Conservation (phyloP, 1,140 invertebrate species). For the Mizuhopecten yessoensis region DNA sequence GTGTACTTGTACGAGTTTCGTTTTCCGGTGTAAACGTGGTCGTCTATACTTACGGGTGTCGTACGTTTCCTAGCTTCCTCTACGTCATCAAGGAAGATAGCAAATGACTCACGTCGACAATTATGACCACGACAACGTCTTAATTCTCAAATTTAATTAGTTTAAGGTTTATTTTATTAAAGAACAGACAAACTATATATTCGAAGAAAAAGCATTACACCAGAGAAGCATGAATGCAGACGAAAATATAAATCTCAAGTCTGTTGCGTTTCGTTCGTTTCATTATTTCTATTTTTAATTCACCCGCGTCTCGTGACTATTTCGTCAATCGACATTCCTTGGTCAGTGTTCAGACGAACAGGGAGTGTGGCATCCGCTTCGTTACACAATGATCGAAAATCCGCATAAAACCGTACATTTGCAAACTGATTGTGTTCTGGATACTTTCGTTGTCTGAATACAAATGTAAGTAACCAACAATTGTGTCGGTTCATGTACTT, state of each 20-base stretch:
- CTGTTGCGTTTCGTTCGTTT: background rate
- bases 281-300: background rate
- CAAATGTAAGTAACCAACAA: constrained; percentile 38
- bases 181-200: too few species aligned
- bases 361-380: constrained; percentile 41
- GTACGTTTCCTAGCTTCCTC: background rate
- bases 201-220: too few species aligned
- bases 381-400: constrained; percentile 42
- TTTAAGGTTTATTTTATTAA: too few species aligned
- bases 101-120: background rate
- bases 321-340: constrained; percentile 41
- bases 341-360: constrained; percentile 24
- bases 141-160: too few species aligned
- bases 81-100: background rate
- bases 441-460: constrained; percentile 8
- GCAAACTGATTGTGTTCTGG: background rate
- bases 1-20: too few species aligned
- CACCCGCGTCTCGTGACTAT: background rate
- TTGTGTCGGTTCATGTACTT: constrained; percentile 43
- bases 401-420: constrained; percentile 15
- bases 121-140: too few species aligned
- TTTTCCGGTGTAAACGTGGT: too few species aligned
- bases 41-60: background rate
- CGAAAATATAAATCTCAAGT: too few species aligned
- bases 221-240: too few species aligned